phyloP scores from a whole-genome alignment of 53 echinoderm and acorn worm genomes.

The Astropecten irregularis region DNA sequence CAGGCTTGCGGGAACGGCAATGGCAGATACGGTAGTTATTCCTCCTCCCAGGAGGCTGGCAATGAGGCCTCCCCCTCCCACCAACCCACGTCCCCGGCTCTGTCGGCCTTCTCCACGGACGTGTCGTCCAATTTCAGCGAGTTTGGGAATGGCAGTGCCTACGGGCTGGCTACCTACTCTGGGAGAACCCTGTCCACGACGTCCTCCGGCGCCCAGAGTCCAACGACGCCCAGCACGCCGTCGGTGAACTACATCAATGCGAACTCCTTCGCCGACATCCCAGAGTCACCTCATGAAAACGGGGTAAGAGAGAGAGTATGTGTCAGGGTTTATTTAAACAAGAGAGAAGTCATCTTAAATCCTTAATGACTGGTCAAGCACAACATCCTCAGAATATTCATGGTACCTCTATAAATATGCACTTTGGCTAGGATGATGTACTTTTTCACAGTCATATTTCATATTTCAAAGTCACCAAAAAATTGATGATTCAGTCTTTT shows the following conservation, averaged over 20 bases:
- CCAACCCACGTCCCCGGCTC: slow-evolving; percentile 11
- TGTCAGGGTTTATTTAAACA: no score
- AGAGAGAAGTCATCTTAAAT: no score
- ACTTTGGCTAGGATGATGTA: no score
- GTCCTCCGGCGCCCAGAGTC: slow-evolving; percentile 4
- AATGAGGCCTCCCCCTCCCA: slow-evolving; percentile 18
- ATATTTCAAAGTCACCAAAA: no score
- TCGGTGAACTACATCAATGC: slow-evolving; percentile 76
- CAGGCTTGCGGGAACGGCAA: slow-evolving; percentile 63
- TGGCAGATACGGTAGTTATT: slow-evolving; percentile 34
- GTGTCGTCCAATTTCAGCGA: slow-evolving; percentile 44
- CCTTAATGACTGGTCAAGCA: no score
- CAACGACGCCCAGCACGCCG: slow-evolving; percentile 24
- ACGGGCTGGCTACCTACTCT: neutral
- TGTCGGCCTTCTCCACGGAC: slow-evolving; percentile 41
- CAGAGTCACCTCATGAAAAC: slow-evolving; percentile 57
- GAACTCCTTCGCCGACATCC: slow-evolving; percentile 51
- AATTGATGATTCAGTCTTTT: no score
- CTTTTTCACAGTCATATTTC: no score
- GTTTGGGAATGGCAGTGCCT: slow-evolving; percentile 41
- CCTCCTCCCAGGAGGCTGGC: slow-evolving; percentile 22
- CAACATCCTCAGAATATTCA: no score
- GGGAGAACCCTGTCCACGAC: slow-evolving; percentile 19
- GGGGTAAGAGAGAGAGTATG: neutral
- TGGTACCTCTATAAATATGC: no score